Base-by-base conservation (phyloP, 1,140 invertebrate genomes). In the Drosophila subobscura region DNA sequence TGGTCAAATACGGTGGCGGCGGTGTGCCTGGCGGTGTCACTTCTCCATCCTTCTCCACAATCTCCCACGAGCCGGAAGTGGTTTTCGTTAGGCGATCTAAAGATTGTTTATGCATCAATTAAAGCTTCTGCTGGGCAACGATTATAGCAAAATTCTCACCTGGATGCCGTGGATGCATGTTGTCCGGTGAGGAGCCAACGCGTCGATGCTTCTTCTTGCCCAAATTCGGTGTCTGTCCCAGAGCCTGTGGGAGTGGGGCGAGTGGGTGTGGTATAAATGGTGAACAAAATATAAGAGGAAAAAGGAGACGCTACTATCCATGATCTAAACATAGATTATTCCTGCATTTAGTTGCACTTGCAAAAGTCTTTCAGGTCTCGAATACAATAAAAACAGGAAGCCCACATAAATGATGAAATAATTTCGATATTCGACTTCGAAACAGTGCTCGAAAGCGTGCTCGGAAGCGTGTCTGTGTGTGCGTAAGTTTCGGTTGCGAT, bases 1-100 rank as follows among this genome's bases (percentile, higher is more conserved):
- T 84, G 42, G 77, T 92, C 73, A 93, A 93, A 93, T 97, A 97
- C 8, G 96, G 96, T 44, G 97, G 96, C 45, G 96, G 97, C 16
- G 97, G 96, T 44, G 96, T 97, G 42, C 96, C 96, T 1, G 96
- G 96, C 27, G 96, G 96, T 42, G 96, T 96, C 4, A 93, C 92
- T 42, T 94, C 93, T 4, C 92, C 89, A 75, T 93, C 93, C 80
- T 91, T 91, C 50, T 91, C 90, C 0, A 89, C 76, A 25, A 91
- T 79, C 56, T 91, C 90, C 90, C 90, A 91, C 2, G 90, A 91
- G 25, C 89, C 89, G 12, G 89, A 91, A 2, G 84, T 86, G 4
- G 90, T 79, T 77, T 91, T 91, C 0, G 73, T 76, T 20, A 85
- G 65, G 10, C 89, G 89, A 89, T 91, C 90, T 91, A 47, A 5